Base-by-base conservation (phyloP, 2,113 vertebrate genomes). In the Sylvietta virens region DNA sequence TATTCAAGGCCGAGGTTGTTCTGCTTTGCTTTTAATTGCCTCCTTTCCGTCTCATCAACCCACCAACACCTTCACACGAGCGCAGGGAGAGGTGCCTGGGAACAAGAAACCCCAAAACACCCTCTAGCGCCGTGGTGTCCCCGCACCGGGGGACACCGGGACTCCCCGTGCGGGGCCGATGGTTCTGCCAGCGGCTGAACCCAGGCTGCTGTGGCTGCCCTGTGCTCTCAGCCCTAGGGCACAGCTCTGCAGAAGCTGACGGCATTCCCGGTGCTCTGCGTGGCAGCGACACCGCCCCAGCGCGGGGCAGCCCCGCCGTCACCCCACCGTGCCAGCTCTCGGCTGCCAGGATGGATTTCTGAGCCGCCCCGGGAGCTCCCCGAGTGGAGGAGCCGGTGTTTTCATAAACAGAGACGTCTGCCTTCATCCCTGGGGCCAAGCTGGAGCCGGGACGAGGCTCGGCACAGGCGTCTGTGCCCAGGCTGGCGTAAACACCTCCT, bases 271-370 rank as follows among this genome's bases (percentile, higher is more conserved):
- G n/a, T 3, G 45, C 24, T 14, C 42, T 0, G 6, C 61, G 5
- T 0, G 3, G 45, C 57, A 19, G 21, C 27, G 64, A 72, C 17
- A 5, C 40, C 35, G 6, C 9, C 45, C 40, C 9, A 3, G 56
- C 56, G 5, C 2, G 1, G 9, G 7, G 20, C 27, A 57, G 53
- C 53, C 39, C 57, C 0, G 1, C 40, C 74, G 79, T 11, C 67
- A 17, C 33, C 20, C 28, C 7, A 1, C 51, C 4, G 0, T 0
- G 2, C 51, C 7, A 7, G 19, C 39, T 27, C 45, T 27, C 10
- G 2, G 7, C 1, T 0, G 5, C 30, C 15, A 13, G 57, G 20
- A 8, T 7, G 51, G 33, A 54, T 65, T 76, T 73, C 70, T 1
- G 2, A 69, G 81, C 78, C 35, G 74, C 37, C 0, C 1, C 3